Evolutionary conservation across 2,888 invertebrate species (phyloP).

Genomic region (Eumerus sabulonum): DNA sequence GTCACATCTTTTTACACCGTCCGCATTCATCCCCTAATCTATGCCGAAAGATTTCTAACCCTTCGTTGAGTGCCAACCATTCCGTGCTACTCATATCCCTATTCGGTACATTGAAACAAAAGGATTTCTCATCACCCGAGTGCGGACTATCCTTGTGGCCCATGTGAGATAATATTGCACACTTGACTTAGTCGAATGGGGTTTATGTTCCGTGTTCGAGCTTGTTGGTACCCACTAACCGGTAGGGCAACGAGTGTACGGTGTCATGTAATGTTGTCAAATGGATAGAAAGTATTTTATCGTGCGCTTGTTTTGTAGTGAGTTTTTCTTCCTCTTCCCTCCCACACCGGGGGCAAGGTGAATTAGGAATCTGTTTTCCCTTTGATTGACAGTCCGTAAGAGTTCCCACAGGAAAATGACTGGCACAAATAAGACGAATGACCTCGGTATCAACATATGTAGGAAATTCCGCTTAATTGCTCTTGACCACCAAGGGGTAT

Average conservation of each 20-base stretch:
- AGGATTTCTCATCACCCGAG: constrained; percentile 16
- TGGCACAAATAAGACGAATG: constrained; percentile 17
- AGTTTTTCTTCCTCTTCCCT: neutral
- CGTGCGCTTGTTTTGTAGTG: neutral
- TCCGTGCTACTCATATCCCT: constrained; percentile 3
- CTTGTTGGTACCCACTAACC: constrained; percentile 17
- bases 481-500: constrained; percentile 33
- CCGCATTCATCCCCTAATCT: constrained; percentile 49
- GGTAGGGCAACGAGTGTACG: constrained; percentile 9
- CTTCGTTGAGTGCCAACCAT: constrained; percentile 18
- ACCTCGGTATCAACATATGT: constrained; percentile 27
- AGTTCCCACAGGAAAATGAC: constrained; percentile 35
- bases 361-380: constrained; percentile 43
- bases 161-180: constrained; percentile 53
- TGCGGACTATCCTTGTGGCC: neutral
- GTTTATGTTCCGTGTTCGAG: neutral
- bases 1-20: constrained; percentile 58
- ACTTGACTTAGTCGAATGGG: constrained; percentile 60
- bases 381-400: constrained; percentile 65
- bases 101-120: constrained; percentile 51
- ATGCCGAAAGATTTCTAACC: constrained; percentile 35
- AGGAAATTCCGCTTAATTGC: constrained; percentile 63
- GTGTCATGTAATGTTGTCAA: constrained; percentile 40
- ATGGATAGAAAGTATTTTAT: constrained; percentile 27
- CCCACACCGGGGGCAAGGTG: constrained; percentile 4